A percentile compares a stretch with the other conserved stretches of the same genome.
Conservation (phyloP, 2,113 vertebrate species). For the Triplophysa rosa region DNA sequence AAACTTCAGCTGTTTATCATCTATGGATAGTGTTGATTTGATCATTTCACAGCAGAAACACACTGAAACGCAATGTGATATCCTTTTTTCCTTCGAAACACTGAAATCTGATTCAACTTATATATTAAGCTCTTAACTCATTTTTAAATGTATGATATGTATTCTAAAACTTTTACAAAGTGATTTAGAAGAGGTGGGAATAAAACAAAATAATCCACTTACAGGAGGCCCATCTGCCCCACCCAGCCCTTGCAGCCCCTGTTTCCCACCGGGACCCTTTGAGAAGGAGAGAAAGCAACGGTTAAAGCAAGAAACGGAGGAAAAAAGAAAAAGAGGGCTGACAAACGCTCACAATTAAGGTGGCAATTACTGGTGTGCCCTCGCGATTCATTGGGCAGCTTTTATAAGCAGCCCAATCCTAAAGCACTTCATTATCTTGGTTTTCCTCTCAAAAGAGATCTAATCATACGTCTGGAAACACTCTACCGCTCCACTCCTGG, state of each 20-base stretch:
- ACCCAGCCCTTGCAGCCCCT: conserved; percentile 85
- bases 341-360: conserved; percentile 3
- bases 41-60: background rate
- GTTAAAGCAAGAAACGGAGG: conserved; percentile 25
- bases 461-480: conserved; percentile 39
- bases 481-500: conserved; percentile 19
- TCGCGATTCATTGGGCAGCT: conserved; percentile 5
- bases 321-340: background rate
- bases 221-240: conserved; percentile 96
- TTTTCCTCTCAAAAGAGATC: conserved; percentile 22
- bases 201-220: conserved; percentile 65
- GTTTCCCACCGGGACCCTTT: conserved; percentile 92
- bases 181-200: background rate
- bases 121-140: too few relatives aligned
- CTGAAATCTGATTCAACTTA: too few relatives aligned
- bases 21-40: background rate
- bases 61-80: background rate
- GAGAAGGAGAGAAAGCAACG: conserved; percentile 50
- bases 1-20: too few relatives aligned
- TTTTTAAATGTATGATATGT: too few relatives aligned
- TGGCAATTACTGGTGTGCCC: background rate
- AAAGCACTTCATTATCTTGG: conserved; percentile 21
- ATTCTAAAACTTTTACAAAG: background rate
- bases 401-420: conserved; percentile 29
- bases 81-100: too few relatives aligned